Evolutionary conservation across 2,888 invertebrate species (phyloP).

Genomic region (Baccha elongata): DNA sequence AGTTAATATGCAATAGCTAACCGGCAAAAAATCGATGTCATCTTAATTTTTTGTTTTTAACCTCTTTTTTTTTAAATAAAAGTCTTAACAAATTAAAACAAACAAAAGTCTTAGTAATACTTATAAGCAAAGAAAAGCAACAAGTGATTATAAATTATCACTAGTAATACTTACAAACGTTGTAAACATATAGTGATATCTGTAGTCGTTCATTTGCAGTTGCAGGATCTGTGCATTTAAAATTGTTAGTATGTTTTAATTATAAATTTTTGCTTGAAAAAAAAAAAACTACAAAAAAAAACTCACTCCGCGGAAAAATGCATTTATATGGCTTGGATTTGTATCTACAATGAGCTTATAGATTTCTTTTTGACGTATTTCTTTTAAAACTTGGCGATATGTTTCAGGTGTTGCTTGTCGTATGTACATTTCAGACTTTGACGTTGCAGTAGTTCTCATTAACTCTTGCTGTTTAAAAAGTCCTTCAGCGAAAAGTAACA

Average conservation of each 20-base stretch:
- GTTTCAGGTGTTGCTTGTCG: conserved; percentile 88
- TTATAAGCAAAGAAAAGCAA: too few relatives aligned
- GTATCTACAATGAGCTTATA: conserved; percentile 95
- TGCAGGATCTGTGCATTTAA: conserved; percentile 89
- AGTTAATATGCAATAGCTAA: too few relatives aligned
- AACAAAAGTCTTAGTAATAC: too few relatives aligned
- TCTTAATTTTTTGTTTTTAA: too few relatives aligned
- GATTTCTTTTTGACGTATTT: conserved; percentile 92
- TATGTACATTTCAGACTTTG: conserved; percentile 89
- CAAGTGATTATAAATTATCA: too few relatives aligned
- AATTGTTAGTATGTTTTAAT: conserved; percentile 75
- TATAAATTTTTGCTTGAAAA: too few relatives aligned
- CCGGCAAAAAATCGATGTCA: too few relatives aligned
- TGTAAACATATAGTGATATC: conserved; percentile 97
- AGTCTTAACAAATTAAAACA: too few relatives aligned
- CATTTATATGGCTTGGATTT: conserved; percentile 90
- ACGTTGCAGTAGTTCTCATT: conserved; percentile 87
- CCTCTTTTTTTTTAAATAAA: too few relatives aligned
- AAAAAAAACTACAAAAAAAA: background rate
- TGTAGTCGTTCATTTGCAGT: conserved; percentile 97
- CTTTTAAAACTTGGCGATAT: conserved; percentile 86
- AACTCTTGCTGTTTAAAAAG: conserved; percentile 93
- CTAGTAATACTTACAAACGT: conserved; percentile 93
- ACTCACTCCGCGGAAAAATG: conserved; percentile 94
- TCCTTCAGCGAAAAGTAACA: conserved; percentile 83